Evolutionary conservation across 1,140 invertebrate genomes (phyloP).

Genomic region (Anastrepha ludens): DNA sequence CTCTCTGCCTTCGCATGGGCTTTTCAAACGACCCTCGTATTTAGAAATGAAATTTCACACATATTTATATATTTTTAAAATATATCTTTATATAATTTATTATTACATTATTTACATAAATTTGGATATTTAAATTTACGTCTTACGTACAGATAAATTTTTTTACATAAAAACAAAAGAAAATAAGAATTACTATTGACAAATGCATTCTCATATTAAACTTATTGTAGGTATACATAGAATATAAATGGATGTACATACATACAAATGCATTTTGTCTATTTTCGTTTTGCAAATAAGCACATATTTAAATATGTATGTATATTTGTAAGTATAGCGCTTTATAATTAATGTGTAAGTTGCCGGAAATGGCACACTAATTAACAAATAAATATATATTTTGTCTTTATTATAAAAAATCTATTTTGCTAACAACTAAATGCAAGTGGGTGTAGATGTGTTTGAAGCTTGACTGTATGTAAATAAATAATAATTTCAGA

Average conservation of each 20-base stretch:
- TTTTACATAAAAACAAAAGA: slow-evolving; percentile 30
- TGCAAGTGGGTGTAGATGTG: slow-evolving; percentile 4
- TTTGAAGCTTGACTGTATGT: neutral
- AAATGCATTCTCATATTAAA: slow-evolving; percentile 50
- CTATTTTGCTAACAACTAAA: slow-evolving; percentile 38
- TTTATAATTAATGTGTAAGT: slow-evolving; percentile 55
- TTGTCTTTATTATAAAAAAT: slow-evolving; percentile 51
- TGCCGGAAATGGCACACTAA: slow-evolving; percentile 66
- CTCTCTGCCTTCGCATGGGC: too few relatives aligned
- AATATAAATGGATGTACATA: neutral
- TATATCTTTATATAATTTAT: slow-evolving; percentile 35
- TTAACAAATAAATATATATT: slow-evolving; percentile 62
- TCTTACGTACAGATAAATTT: neutral
- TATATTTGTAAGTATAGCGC: slow-evolving; percentile 18
- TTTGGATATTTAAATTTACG: slow-evolving; percentile 27
- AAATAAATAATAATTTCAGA: neutral
- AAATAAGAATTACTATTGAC: slow-evolving; percentile 37
- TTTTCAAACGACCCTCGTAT: too few relatives aligned
- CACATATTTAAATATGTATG: neutral
- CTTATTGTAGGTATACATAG: neutral
- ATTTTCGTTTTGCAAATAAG: neutral
- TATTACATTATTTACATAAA: slow-evolving; percentile 36
- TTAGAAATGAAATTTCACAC: too few relatives aligned
- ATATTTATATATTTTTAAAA: too few relatives aligned
- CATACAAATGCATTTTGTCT: neutral